Conservation (phyloP, 2,113 vertebrate genomes). For the Urocynchramus pylzowi region DNA sequence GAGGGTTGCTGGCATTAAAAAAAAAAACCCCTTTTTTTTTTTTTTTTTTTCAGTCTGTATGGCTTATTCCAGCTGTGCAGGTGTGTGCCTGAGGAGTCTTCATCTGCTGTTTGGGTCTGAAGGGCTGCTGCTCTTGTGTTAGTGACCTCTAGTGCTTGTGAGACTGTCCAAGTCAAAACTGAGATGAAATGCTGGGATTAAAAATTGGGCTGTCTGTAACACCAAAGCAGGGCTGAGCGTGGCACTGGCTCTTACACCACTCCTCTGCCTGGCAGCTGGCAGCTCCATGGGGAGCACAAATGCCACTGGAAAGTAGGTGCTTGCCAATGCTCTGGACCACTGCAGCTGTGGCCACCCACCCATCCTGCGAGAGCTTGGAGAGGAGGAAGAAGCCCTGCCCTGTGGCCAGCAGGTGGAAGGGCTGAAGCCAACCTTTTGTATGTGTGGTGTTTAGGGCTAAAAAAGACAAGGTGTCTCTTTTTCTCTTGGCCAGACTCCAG, state of each 20-base stretch:
- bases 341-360: not conserved
- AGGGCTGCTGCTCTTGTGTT: not conserved
- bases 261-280: not conserved
- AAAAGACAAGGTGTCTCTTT: not conserved
- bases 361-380: fast-evolving
- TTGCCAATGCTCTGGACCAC: not conserved
- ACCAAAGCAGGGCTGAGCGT: not conserved
- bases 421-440: not conserved
- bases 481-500: not conserved
- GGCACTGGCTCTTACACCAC: not conserved
- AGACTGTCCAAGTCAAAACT: not conserved
- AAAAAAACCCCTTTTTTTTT: too few species aligned
- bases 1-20: not conserved
- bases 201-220: not conserved
- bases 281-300: not conserved
- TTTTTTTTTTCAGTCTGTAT: not conserved
- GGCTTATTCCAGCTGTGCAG: not conserved
- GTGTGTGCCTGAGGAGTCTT: not conserved
- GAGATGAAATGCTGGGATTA: not conserved
- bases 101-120: not conserved
- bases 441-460: not conserved
- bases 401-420: not conserved
- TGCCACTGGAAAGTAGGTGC: not conserved
- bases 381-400: not conserved
- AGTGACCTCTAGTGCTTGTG: fast-evolving